phyloP scores from a whole-genome alignment of 92 coral and sea anemone species.

The Scolanthus callimorphus region DNA sequence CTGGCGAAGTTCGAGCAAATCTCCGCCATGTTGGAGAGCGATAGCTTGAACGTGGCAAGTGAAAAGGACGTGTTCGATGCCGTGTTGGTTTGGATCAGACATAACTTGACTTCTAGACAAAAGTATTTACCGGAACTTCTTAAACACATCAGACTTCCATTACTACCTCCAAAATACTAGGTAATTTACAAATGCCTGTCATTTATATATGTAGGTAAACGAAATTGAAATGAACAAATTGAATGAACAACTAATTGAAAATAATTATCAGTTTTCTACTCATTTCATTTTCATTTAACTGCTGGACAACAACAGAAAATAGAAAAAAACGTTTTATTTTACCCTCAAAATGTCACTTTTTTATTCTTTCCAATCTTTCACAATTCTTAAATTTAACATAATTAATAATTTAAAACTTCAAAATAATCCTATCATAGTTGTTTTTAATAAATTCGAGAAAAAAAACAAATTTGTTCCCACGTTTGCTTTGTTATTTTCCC shows the following conservation, averaged over 20 bases:
- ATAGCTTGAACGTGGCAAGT: slow-evolving; percentile 67
- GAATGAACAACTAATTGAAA: not conserved
- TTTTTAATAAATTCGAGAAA: too few species aligned
- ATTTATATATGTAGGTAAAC: too few species aligned
- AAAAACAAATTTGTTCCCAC: too few species aligned
- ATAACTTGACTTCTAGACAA: slow-evolving; percentile 53
- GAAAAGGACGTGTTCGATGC: slow-evolving; percentile 95
- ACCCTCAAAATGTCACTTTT: too few species aligned
- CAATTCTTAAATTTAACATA: too few species aligned
- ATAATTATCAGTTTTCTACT: not conserved
- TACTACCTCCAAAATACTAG: slow-evolving; percentile 86
- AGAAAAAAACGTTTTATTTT: too few species aligned
- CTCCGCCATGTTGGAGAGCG: slow-evolving; percentile 68
- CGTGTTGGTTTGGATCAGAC: slow-evolving; percentile 75
- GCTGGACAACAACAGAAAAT: too few species aligned
- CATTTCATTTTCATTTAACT: not conserved
- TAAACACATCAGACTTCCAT: slow-evolving; percentile 73
- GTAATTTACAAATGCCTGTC: too few species aligned
- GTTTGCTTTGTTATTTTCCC: too few species aligned
- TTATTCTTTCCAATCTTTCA: too few species aligned
- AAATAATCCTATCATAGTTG: too few species aligned
- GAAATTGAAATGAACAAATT: slow-evolving; percentile 6
- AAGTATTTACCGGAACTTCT: slow-evolving; percentile 67
- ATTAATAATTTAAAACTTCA: too few species aligned
- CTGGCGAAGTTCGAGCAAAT: slow-evolving; percentile 80